These are phyloP conservation scores for Poeciliopsis gracilis DNA, from an alignment of 2,797 vertebrate genomes.

Conservation along the genomic window DNA sequence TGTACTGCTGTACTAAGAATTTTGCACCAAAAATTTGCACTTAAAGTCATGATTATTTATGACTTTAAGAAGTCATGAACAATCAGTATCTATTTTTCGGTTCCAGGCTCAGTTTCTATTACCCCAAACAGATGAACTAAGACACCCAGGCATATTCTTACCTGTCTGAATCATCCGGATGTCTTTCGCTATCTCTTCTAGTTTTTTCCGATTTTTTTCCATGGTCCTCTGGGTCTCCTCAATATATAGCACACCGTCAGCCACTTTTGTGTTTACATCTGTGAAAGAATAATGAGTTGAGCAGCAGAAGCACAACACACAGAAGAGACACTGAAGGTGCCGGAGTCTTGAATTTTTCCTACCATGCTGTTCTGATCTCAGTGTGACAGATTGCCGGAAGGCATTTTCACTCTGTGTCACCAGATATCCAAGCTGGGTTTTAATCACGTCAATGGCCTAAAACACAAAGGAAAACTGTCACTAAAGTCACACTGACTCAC, in stretches of 20 bases:
- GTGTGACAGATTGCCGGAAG: slow-evolving; percentile 83
- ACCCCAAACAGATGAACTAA: not conserved
- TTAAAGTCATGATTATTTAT: no score
- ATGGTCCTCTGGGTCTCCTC: slow-evolving; percentile 84
- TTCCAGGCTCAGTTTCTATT: no score
- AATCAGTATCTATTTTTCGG: no score
- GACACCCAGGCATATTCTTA: slow-evolving; percentile 50
- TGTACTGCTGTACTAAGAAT: no score
- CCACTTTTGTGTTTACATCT: slow-evolving; percentile 76
- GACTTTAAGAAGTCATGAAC: no score
- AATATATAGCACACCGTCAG: slow-evolving; percentile 82
- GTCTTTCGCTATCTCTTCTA: slow-evolving; percentile 76
- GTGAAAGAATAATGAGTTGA: slow-evolving; percentile 26
- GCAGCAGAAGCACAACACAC: not conserved
- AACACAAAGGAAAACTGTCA: slow-evolving; percentile 18
- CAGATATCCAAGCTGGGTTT: slow-evolving; percentile 84
- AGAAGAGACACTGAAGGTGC: not conserved
- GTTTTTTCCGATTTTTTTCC: slow-evolving; percentile 73
- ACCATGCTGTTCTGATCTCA: slow-evolving; percentile 85
- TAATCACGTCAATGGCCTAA: slow-evolving; percentile 86
- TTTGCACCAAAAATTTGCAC: no score
- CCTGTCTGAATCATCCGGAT: slow-evolving; percentile 84
- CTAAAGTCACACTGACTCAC: not conserved
- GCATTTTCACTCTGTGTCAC: slow-evolving; percentile 83
- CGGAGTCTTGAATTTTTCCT: slow-evolving; percentile 38